Percentiles rank a stretch among this genome's conserved stretches.
Conservation (phyloP, 2,113 vertebrate genomes). For the Heptranchias perlo region DNA sequence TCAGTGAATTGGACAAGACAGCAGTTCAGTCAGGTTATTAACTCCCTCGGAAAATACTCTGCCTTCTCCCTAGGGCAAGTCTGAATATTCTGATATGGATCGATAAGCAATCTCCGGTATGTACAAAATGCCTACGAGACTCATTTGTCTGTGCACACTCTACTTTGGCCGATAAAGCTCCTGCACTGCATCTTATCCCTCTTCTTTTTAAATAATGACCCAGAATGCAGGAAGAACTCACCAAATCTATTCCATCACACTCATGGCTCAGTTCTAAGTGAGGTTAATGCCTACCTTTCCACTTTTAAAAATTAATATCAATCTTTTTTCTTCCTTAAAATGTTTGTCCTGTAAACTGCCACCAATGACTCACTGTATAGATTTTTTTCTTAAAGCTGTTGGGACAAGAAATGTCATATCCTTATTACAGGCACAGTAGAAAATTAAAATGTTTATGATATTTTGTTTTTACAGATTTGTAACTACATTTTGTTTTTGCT, state of each 20-base stretch:
- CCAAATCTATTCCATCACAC: slow-evolving; percentile 77
- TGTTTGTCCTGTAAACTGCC: slow-evolving; percentile 43
- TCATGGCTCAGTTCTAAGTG: slow-evolving; percentile 61
- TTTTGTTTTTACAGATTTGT: not conserved
- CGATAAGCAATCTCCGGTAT: slow-evolving; percentile 99
- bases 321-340: slow-evolving; percentile 54
- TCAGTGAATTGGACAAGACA: slow-evolving; percentile 99
- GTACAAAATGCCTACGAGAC: slow-evolving; percentile 97
- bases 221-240: slow-evolving; percentile 72
- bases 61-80: slow-evolving; percentile 78
- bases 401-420: not conserved
- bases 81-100: slow-evolving; percentile 97
- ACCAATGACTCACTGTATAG: slow-evolving; percentile 42
- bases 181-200: slow-evolving; percentile 57
- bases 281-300: slow-evolving; percentile 59
- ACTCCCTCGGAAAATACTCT: slow-evolving; percentile 99
- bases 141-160: slow-evolving; percentile 93
- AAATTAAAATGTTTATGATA: not conserved
- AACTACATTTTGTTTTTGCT: not conserved
- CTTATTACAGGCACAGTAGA: not conserved
- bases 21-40: slow-evolving; percentile 99
- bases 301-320: slow-evolving; percentile 58
- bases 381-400: slow-evolving; percentile 42
- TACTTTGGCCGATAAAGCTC: slow-evolving; percentile 83
- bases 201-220: slow-evolving; percentile 89